Evolutionary conservation across 2,888 invertebrate species (phyloP).

Genomic region (Athalia cordata): DNA sequence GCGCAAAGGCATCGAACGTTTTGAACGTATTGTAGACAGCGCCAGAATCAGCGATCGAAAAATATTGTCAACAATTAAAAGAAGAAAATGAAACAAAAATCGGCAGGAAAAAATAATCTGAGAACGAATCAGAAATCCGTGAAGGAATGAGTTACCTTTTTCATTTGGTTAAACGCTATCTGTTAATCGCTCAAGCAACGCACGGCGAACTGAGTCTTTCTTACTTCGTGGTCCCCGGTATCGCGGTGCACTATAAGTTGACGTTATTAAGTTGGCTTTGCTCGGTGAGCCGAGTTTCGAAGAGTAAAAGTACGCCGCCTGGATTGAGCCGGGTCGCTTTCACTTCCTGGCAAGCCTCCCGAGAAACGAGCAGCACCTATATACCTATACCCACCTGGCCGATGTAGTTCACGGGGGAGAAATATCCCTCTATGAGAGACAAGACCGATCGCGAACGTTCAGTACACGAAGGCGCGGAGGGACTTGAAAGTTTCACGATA

Average conservation of each 20-base stretch:
- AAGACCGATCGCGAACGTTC: too few species aligned
- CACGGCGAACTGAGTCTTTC: not conserved
- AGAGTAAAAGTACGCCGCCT: conserved; percentile 41
- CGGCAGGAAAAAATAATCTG: not conserved
- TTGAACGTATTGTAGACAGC: not conserved
- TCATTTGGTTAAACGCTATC: not conserved
- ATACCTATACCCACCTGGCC: conserved; percentile 1
- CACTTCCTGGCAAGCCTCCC: conserved; percentile 43
- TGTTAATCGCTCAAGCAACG: not conserved
- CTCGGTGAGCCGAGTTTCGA: conserved; percentile 17
- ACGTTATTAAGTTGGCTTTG: not conserved
- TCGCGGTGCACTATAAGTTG: not conserved
- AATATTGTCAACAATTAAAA: not conserved
- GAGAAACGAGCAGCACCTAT: conserved; percentile 13
- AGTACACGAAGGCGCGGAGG: too few species aligned
- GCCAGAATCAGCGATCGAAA: too few species aligned
- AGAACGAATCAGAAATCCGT: not conserved
- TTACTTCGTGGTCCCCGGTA: not conserved
- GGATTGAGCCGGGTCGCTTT: conserved; percentile 36
- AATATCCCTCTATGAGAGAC: conserved; percentile 3
- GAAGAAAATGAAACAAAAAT: not conserved
- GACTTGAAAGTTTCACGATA: too few species aligned
- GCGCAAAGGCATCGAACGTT: not conserved
- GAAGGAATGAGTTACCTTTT: not conserved
- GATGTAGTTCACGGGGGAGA: conserved; percentile 22